phyloP scores from a whole-genome alignment of 2,888 invertebrate genomes.

The Tenthredo livida region DNA sequence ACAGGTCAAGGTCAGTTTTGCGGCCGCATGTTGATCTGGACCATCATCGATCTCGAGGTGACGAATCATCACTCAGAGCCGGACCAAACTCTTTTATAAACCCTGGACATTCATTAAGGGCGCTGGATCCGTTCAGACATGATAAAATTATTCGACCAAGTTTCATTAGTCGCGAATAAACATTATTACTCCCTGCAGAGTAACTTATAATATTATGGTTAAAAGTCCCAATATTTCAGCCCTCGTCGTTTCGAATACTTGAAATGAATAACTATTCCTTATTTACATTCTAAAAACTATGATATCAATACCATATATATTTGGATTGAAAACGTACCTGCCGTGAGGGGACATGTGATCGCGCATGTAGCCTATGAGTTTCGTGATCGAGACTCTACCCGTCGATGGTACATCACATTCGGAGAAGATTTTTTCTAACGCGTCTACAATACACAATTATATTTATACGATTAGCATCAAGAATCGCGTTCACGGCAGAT shows the following conservation, averaged over 20 bases:
- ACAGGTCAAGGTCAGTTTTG: too few species aligned
- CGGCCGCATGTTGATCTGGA: too few species aligned
- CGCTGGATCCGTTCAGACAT: too few species aligned
- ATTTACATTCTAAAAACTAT: neutral
- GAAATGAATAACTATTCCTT: neutral
- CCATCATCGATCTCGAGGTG: too few species aligned
- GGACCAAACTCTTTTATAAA: too few species aligned
- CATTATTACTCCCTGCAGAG: too few species aligned
- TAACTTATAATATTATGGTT: neutral
- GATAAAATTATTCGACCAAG: too few species aligned
- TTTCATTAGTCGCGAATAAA: too few species aligned
- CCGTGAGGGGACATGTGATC: constrained; percentile 55
- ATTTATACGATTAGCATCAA: neutral
- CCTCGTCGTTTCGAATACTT: neutral
- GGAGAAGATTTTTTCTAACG: constrained; percentile 60
- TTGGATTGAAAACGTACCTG: constrained; percentile 52
- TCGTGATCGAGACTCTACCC: constrained; percentile 57
- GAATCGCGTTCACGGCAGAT: too few species aligned
- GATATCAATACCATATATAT: neutral
- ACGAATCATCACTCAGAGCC: too few species aligned
- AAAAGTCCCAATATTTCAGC: neutral
- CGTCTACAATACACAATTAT: constrained; percentile 51
- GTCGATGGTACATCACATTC: constrained; percentile 59
- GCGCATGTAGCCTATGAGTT: constrained; percentile 60
- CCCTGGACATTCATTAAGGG: too few species aligned